Base-by-base conservation (phyloP, 2,113 vertebrate species). In the Megaceryle maxima region DNA sequence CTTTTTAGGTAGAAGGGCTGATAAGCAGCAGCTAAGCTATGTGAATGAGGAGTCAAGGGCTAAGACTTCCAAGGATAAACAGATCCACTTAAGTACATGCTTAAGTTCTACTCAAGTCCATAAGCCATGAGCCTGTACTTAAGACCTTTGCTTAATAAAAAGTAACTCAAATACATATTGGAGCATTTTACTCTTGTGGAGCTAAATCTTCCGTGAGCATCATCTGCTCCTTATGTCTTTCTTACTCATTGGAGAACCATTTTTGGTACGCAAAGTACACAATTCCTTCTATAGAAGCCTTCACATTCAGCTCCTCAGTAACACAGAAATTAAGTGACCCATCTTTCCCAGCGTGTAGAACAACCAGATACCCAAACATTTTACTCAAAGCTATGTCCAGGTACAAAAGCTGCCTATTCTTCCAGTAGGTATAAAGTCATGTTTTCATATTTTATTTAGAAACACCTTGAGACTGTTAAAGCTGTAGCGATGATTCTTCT, bases 1-100 rank as follows among this genome's bases (percentile, higher is more conserved):
- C 89, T 95, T 94, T 96, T 78, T 87, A 95, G 94, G 96, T 91
- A 92, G 93, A 94, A 96, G 81, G 82, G 44, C 89, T 94, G 93
- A 94, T 97, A 96, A 96, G 83, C 48, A 96, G 83, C 44, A 85
- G 74, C 84, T 96, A 83, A 92, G 81, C 66, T 91, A 74, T 75
- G 53, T 91, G 89, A 92, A 92, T 76, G 48, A 91, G 70, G 70
- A 96, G 82, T 96, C 74, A 94, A 76, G 93, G 59, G 78, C 89
- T 94, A 80, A 82, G 44, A 37, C 62, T 96, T 76, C 53, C 3
- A 1, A 92, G 80, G n/a, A 88, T 79, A 92, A 89, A 94, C 44
- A 50, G 67, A 79, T 87, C 57, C 62, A 44, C 93, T 96, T 68
- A 89, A 87, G 73, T 39, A 64, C 62, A 14, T 89, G 44, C 70